Percentiles rank a stretch among this genome's conserved stretches.
These are phyloP conservation scores for Chalcis sispes DNA, from an alignment of 2,888 invertebrate species.

Conservation along the genomic window DNA sequence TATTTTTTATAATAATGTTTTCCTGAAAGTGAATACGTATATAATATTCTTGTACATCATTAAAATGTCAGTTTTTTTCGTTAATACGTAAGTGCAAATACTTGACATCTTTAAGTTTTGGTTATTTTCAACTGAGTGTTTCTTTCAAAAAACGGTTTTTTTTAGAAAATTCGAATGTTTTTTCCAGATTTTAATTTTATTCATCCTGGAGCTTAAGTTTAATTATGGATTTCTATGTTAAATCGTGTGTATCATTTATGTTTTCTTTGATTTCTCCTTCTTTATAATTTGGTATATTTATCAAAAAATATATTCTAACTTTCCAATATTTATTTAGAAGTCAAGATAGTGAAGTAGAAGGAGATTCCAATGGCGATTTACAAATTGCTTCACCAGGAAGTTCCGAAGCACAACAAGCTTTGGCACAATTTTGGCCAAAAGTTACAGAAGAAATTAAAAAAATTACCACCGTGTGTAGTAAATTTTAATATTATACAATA, in stretches of 20 bases:
- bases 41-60: not conserved
- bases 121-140: slow-evolving; percentile 64
- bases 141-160: slow-evolving; percentile 35
- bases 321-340: slow-evolving; percentile 64
- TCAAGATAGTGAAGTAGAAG: slow-evolving; percentile 76
- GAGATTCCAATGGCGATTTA: slow-evolving; percentile 74
- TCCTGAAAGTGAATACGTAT: not conserved
- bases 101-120: slow-evolving; percentile 65
- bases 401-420: slow-evolving; percentile 83
- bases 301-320: slow-evolving; percentile 9
- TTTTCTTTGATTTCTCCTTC: slow-evolving; percentile 38
- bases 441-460: slow-evolving; percentile 88
- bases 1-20: slow-evolving; percentile 18
- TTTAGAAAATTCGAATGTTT: slow-evolving; percentile 24
- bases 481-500: slow-evolving; percentile 23
- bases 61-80: slow-evolving; percentile 83
- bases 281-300: not conserved
- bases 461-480: slow-evolving; percentile 81
- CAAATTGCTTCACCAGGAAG: slow-evolving; percentile 76
- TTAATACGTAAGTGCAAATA: slow-evolving; percentile 82
- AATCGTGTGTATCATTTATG: slow-evolving; percentile 51
- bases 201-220: slow-evolving; percentile 38
- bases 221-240: slow-evolving; percentile 54
- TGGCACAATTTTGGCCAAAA: slow-evolving; percentile 90
- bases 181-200: slow-evolving; percentile 54